Percentiles rank a stretch among this genome's conserved stretches.
phyloP scores from a whole-genome alignment of 2,113 vertebrate species.

The Thryonomys swinderianus region DNA sequence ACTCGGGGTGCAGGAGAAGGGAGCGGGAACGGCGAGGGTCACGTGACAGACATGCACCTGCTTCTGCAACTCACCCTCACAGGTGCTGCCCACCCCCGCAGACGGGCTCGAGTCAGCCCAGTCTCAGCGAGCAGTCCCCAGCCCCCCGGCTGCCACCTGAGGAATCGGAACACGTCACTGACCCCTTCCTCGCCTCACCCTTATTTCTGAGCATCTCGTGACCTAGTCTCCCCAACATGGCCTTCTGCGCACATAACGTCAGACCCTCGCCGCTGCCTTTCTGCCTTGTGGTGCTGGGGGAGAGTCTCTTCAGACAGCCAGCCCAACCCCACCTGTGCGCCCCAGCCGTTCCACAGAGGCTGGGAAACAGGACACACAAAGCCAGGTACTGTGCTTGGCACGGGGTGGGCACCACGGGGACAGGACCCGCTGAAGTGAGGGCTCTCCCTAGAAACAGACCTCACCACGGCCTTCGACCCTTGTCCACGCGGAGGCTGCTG shows the following conservation, averaged over 20 bases:
- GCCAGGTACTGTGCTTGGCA: fast-evolving
- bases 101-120: fast-evolving
- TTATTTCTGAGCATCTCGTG: too few species aligned
- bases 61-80: background rate
- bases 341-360: background rate
- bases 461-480: background rate
- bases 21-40: fast-evolving
- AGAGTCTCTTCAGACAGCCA: background rate
- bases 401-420: background rate
- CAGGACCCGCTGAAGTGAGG: background rate
- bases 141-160: background rate
- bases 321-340: background rate
- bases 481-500: background rate
- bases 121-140: fast-evolving
- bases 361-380: fast-evolving
- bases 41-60: fast-evolving
- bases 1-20: background rate
- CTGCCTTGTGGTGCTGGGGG: background rate
- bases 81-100: fast-evolving
- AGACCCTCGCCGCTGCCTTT: background rate
- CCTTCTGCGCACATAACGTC: fast-evolving
- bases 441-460: background rate
- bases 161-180: fast-evolving
- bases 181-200: fast-evolving
- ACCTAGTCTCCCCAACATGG: fast-evolving